These are phyloP conservation scores for Pteromalus puparum DNA, from an alignment of 1,140 invertebrate genomes.

Conservation along the genomic window DNA sequence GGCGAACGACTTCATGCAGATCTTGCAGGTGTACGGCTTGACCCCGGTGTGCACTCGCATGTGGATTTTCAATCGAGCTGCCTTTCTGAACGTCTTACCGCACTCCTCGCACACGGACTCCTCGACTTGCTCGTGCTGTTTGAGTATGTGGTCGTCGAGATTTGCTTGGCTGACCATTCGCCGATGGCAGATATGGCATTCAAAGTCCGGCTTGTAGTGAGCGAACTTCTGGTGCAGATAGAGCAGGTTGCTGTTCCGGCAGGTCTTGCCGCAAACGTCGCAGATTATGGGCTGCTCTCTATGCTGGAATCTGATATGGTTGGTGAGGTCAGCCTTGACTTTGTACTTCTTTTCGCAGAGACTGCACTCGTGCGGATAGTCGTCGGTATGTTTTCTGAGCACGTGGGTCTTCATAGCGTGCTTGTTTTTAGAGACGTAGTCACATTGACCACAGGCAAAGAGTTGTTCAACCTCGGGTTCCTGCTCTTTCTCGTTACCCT, in stretches of 20 bases:
- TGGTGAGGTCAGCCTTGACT: constrained; percentile 77
- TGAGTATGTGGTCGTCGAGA: constrained; percentile 74
- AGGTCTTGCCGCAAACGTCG: constrained; percentile 79
- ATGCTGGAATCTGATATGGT: constrained; percentile 79
- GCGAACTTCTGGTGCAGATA: constrained; percentile 74
- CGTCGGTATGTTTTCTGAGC: constrained; percentile 70
- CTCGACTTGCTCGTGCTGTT: constrained; percentile 71
- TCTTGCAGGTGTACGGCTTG: constrained; percentile 77
- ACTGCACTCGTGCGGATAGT: constrained; percentile 75
- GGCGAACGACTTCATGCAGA: constrained; percentile 78
- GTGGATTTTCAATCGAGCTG: constrained; percentile 79
- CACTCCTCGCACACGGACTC: constrained; percentile 77
- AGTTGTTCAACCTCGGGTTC: constrained; percentile 41
- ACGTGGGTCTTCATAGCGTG: constrained; percentile 72
- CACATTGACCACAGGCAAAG: constrained; percentile 67
- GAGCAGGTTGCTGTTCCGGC: constrained; percentile 70
- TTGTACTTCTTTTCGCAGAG: constrained; percentile 77
- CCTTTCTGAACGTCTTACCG: constrained; percentile 76
- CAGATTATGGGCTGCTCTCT: constrained; percentile 83
- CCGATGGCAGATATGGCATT: constrained; percentile 71
- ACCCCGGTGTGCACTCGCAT: constrained; percentile 79
- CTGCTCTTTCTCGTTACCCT: constrained; percentile 50
- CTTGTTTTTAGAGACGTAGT: constrained; percentile 72
- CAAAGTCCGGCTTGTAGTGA: constrained; percentile 72
- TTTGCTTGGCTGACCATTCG: constrained; percentile 73